Percentiles rank a stretch among this genome's conserved stretches.
Evolutionary conservation across 53 echinoderm and acorn worm genomes (phyloP).

Genomic region (Actinopyga echinites): DNA sequence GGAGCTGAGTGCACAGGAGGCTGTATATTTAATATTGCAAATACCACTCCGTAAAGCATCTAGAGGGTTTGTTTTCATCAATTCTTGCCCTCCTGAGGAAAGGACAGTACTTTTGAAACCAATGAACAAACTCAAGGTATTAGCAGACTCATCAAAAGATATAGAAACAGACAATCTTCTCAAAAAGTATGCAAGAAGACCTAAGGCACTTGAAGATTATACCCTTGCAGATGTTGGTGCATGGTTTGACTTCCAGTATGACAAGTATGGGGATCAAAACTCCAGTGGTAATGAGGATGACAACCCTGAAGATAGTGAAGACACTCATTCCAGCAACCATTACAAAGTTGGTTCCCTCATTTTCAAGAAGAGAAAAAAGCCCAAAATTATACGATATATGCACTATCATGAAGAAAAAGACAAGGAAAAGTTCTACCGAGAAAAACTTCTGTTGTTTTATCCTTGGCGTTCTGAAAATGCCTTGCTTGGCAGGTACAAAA

Average conservation of each 20-base stretch:
- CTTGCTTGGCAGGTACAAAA: neutral
- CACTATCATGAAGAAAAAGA: slow-evolving; percentile 13
- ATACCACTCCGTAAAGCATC: neutral
- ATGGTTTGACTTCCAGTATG: neutral
- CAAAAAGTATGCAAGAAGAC: slow-evolving; percentile 4
- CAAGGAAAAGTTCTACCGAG: neutral
- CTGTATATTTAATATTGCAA: neutral
- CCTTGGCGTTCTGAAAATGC: neutral
- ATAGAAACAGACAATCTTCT: neutral
- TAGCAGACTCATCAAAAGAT: neutral
- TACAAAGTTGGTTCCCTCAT: neutral
- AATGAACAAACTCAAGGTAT: neutral
- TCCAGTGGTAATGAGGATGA: neutral
- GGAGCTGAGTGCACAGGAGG: slow-evolving; percentile 31
- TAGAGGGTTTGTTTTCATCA: slow-evolving; percentile 2
- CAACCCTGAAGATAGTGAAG: neutral
- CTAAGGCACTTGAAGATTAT: slow-evolving; percentile 1
- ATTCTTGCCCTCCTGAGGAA: slow-evolving; percentile 8
- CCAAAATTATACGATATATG: slow-evolving; percentile 33
- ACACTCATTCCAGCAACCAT: neutral
- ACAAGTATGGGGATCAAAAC: neutral
- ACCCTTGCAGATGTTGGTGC: slow-evolving; percentile 23
- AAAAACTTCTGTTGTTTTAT: neutral
- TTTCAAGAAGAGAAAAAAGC: neutral
- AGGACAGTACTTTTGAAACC: slow-evolving; percentile 19